Evolutionary conservation across 1,140 invertebrate genomes (phyloP).

Genomic region (Tetragonula clypearis): DNA sequence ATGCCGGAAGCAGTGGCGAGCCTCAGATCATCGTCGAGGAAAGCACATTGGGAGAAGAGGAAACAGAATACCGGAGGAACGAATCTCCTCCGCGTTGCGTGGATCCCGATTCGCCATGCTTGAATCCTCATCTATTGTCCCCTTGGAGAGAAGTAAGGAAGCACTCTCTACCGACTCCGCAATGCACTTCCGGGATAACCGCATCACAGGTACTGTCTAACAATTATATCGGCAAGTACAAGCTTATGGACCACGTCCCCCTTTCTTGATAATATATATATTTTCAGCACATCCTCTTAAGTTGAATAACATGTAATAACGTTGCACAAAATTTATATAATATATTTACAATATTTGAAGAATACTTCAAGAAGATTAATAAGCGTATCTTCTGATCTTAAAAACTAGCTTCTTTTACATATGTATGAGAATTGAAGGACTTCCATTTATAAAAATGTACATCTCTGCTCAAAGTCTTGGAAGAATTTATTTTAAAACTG

Average conservation of each 20-base stretch:
- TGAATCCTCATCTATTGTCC: constrained; percentile 90
- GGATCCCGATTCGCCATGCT: constrained; percentile 87
- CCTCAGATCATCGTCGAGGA: constrained; percentile 92
- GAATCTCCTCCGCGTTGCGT: constrained; percentile 84
- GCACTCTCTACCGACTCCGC: constrained; percentile 90
- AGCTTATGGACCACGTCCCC: background rate
- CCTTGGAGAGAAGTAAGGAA: constrained; percentile 90
- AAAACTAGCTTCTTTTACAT: background rate
- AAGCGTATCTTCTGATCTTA: background rate
- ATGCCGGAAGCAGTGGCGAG: constrained; percentile 79
- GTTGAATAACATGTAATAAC: background rate
- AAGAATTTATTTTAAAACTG: no score
- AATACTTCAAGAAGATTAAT: background rate
- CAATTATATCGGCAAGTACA: background rate
- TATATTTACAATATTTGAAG: background rate
- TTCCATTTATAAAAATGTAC: no score
- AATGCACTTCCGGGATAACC: constrained; percentile 91
- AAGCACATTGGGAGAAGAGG: constrained; percentile 84
- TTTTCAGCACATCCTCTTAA: background rate
- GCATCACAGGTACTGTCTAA: constrained; percentile 86
- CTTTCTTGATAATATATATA: background rate
- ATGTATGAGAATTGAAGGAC: background rate
- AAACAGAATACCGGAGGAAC: constrained; percentile 83
- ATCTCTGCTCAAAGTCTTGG: no score
- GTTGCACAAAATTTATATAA: background rate